Evolutionary conservation across 2,888 invertebrate genomes (phyloP).

Genomic region (Eristalinus aeneus): DNA sequence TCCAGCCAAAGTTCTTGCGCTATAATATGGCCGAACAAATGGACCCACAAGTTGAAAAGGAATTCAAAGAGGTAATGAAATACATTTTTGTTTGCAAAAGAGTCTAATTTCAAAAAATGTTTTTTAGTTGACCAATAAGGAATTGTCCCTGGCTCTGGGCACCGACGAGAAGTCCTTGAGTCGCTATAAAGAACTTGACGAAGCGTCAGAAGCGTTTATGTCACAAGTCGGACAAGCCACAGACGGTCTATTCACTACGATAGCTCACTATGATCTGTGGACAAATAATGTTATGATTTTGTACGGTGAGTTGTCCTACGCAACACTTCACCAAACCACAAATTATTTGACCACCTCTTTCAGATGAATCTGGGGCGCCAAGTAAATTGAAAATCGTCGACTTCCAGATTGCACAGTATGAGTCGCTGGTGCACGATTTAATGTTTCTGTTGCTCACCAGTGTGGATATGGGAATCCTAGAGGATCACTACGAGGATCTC

Average conservation of each 20-base stretch:
- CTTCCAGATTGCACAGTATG: conserved; percentile 82
- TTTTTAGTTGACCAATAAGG: conserved; percentile 26
- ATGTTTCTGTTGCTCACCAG: conserved; percentile 83
- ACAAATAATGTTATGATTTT: conserved; percentile 84
- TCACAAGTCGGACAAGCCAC: conserved; percentile 72
- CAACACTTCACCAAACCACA: too few relatives aligned
- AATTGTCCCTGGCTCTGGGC: conserved; percentile 71
- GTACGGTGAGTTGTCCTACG: conserved; percentile 76
- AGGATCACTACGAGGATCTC: conserved; percentile 81
- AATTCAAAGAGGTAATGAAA: conserved; percentile 52
- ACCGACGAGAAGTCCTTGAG: conserved; percentile 71
- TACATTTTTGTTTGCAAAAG: background rate
- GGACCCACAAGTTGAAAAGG: conserved; percentile 20
- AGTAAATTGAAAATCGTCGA: conserved; percentile 83
- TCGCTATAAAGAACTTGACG: conserved; percentile 72
- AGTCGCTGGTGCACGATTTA: conserved; percentile 82
- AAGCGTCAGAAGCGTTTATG: conserved; percentile 72
- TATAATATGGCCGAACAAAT: conserved; percentile 73
- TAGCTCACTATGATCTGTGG: conserved; percentile 84
- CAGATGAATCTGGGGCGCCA: conserved; percentile 78
- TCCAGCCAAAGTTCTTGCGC: conserved; percentile 79
- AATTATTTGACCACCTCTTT: too few relatives aligned
- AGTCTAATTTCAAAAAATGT: background rate
- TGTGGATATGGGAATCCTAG: conserved; percentile 80
- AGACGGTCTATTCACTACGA: conserved; percentile 81